Percentiles rank a stretch among this genome's conserved stretches.
Conservation (phyloP, 2,113 vertebrate species). For the Ailurus styani region DNA sequence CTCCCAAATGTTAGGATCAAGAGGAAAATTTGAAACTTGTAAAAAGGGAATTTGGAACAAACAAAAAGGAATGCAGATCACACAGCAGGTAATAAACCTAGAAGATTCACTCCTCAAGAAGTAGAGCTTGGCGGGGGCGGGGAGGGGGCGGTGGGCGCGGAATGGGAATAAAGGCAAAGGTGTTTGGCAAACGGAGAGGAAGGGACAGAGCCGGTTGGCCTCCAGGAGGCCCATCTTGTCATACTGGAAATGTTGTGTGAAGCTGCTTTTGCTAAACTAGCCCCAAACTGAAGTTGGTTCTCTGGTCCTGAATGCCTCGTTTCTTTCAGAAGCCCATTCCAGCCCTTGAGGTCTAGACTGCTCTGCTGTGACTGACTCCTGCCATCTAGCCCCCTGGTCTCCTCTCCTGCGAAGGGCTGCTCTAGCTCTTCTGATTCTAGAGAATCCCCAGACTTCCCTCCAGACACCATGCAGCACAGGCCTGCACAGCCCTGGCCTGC, state of each 20-base stretch:
- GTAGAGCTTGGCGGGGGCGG: too few species aligned
- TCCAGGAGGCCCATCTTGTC: background rate
- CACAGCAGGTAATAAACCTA: background rate
- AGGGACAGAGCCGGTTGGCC: background rate
- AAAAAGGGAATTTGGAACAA: background rate
- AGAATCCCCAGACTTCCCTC: background rate
- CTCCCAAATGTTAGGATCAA: background rate
- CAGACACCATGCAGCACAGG: background rate
- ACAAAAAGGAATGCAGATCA: background rate
- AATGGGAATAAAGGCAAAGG: background rate
- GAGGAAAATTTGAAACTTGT: background rate
- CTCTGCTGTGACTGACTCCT: background rate
- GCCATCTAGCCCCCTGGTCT: background rate
- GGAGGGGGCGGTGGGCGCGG: too few species aligned
- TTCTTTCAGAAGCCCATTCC: background rate
- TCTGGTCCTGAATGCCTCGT: background rate
- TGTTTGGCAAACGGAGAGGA: background rate
- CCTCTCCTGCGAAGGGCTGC: background rate
- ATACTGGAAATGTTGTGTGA: background rate
- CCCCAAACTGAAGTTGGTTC: background rate
- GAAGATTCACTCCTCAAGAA: background rate
- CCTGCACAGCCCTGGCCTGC: background rate
- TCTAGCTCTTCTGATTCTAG: background rate
- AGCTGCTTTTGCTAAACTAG: background rate
- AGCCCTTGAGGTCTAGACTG: background rate